Base-by-base conservation (phyloP, 2,113 vertebrate species). In the Larimichthys polyactis region DNA sequence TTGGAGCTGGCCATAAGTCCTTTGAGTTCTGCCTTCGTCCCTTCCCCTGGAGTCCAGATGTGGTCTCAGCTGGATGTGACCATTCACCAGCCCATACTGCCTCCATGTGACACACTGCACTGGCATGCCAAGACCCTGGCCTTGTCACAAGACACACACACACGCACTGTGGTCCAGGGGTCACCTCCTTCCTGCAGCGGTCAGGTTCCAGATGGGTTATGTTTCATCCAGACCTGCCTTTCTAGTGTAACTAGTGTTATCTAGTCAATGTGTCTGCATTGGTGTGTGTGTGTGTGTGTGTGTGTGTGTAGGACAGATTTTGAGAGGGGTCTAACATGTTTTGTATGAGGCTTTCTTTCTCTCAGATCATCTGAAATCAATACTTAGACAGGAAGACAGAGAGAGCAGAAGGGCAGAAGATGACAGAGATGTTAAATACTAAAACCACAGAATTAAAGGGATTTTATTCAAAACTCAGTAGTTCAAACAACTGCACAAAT, bases 171-270 rank as follows among this genome's bases (percentile, higher is more conserved):
- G 86, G 81, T 91, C 84, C 64, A 86, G 51, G 83, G 91, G 91
- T 92, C 88, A 89, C 46, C 83, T 89, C 88, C 75, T 82, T 78
- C 83, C 81, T 86, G 11, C 55, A 85, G 87, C 69, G 59, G 79
- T 91, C 82, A 82, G 75, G 74, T 83, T 91, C 90, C 94, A 94
- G 90, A 91, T 91, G 87, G 94, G 75, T 91, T 79, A 91, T 92
- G 88, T 93, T 90, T 93, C 91, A 91, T 90, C 71, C 78, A 77
- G 84, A 78, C 89, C 68, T 78, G 73, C 75, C 69, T 81, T 63
- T 60, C 74, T 86, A 62, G 46, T 62, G 11, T 71, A 67, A 92
- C 74, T 86, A 62, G 46, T 62, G 11, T 71, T 64, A 92, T 80
- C 11, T 44, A 70, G 55, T 82, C 68, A 73, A 29, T 32, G 49